These are phyloP conservation scores for Pandemis heparana DNA, from an alignment of 2,888 invertebrate species.

Conservation along the genomic window DNA sequence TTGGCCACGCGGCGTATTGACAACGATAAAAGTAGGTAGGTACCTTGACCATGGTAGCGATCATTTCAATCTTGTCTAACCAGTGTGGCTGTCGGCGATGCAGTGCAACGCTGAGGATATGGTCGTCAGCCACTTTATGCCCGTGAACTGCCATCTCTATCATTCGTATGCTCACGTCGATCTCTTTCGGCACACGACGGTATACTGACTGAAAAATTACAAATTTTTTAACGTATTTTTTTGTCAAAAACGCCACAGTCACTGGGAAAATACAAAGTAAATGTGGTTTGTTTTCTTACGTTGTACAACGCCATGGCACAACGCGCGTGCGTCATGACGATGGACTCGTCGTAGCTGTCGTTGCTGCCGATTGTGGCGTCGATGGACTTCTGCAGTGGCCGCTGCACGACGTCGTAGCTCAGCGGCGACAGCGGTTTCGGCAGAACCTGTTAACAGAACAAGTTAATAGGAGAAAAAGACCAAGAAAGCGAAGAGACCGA, in stretches of 20 bases:
- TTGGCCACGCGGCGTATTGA: not conserved
- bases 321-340: conserved; percentile 66
- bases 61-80: conserved; percentile 49
- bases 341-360: conserved; percentile 55
- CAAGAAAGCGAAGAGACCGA: too few species aligned
- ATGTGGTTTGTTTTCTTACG: conserved; percentile 58
- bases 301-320: conserved; percentile 64
- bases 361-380: conserved; percentile 49
- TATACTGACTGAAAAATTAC: conserved; percentile 75
- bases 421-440: conserved; percentile 87
- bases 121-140: conserved; percentile 84
- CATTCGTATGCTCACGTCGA: conserved; percentile 80
- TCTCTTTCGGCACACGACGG: conserved; percentile 65
- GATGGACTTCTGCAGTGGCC: conserved; percentile 57
- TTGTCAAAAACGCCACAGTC: too few species aligned
- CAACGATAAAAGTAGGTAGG: conserved; percentile 20
- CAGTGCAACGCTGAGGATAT: conserved; percentile 75
- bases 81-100: conserved; percentile 67
- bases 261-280: not conserved
- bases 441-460: conserved; percentile 79
- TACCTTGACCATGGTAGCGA: conserved; percentile 63
- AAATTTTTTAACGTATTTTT: too few species aligned
- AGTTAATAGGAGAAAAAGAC: not conserved
- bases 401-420: conserved; percentile 68
- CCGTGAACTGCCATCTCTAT: conserved; percentile 88